Evolutionary conservation across 2,888 invertebrate species (phyloP).

Genomic region (Syrphus vitripennis): DNA sequence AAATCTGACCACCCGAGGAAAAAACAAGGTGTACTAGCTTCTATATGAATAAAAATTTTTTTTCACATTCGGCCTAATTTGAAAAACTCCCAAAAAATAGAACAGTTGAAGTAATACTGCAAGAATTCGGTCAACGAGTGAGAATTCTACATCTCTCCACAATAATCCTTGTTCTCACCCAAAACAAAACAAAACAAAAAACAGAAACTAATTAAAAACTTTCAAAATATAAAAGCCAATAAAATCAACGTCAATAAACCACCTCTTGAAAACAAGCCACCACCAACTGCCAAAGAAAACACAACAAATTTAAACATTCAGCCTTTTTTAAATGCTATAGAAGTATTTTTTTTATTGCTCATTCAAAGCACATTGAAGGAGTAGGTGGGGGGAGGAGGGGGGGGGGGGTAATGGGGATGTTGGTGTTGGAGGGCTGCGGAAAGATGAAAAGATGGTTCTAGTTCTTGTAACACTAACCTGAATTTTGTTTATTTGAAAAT

Average conservation of each 20-base stretch:
- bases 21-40: too few species aligned
- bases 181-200: background rate
- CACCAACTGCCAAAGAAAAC: conserved; percentile 51
- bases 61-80: too few species aligned
- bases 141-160: background rate
- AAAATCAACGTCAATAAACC: conserved; percentile 43
- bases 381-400: background rate
- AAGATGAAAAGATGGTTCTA: background rate
- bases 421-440: background rate
- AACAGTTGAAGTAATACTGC: background rate
- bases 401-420: background rate
- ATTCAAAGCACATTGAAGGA: background rate
- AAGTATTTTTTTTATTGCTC: conserved; percentile 1
- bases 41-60: too few species aligned
- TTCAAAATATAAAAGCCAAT: conserved; percentile 43
- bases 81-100: too few species aligned
- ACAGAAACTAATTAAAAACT: conserved; percentile 49
- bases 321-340: conserved; percentile 4
- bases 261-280: background rate
- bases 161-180: background rate
- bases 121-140: background rate
- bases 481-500: conserved; percentile 66
- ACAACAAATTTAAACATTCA: conserved; percentile 27
- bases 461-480: conserved; percentile 53
- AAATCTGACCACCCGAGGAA: too few species aligned